Percentiles rank a stretch among this genome's conserved stretches.
phyloP scores from a whole-genome alignment of 2,113 vertebrate genomes.

The Hyaena hyaena region DNA sequence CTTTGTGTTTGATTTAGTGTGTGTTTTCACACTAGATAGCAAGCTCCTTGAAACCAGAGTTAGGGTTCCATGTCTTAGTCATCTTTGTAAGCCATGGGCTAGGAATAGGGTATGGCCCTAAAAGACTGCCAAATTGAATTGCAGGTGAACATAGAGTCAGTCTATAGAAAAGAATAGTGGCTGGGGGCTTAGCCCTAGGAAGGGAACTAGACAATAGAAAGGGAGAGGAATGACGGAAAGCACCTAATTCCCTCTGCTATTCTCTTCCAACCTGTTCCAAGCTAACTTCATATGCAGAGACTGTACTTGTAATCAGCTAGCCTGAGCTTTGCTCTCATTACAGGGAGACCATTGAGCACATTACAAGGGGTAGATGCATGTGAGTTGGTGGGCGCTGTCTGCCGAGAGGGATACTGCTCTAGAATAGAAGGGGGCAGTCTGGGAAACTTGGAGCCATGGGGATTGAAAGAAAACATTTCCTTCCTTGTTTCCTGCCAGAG shows the following conservation, averaged over 20 bases:
- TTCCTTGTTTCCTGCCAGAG: not conserved
- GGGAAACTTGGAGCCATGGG: not conserved
- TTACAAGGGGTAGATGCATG: not conserved
- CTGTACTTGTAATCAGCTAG: not conserved
- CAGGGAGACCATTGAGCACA: not conserved
- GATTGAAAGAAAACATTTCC: not conserved
- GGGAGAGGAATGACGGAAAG: not conserved
- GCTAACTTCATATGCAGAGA: not conserved
- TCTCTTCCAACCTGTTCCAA: not conserved
- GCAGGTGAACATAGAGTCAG: not conserved
- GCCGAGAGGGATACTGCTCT: not conserved
- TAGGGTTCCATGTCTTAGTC: not conserved
- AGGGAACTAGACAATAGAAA: not conserved
- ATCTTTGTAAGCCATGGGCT: not conserved
- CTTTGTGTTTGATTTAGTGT: not conserved
- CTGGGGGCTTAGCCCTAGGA: not conserved
- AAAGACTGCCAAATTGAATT: not conserved
- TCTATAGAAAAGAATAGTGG: not conserved
- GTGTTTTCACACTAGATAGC: not conserved
- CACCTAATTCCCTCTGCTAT: not conserved
- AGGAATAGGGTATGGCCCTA: not conserved
- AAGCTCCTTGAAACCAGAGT: not conserved
- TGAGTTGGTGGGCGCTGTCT: accelerated
- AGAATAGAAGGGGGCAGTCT: not conserved
- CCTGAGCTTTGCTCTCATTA: not conserved